Percentiles rank a stretch among this genome's conserved stretches.
phyloP scores from a whole-genome alignment of 92 coral and sea anemone species.

The Blastomussa wellsi region DNA sequence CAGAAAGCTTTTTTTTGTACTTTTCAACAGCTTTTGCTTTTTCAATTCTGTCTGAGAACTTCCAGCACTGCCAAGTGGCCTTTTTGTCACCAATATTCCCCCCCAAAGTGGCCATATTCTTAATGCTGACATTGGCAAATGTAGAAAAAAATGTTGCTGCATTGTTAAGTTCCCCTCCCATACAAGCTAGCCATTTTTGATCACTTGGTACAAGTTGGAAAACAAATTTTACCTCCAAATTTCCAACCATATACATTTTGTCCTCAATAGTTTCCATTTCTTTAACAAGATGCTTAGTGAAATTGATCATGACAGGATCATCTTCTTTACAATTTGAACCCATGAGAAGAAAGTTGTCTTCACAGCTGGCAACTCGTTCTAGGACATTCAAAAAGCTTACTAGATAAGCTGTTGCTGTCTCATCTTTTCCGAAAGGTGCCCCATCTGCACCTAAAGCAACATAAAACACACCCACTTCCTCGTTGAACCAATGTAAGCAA shows the following conservation, averaged over 20 bases:
- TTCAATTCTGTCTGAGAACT: conserved; percentile 29
- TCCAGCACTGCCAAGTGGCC: conserved; percentile 59
- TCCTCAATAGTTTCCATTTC: conserved; percentile 48
- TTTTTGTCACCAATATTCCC: conserved; percentile 38
- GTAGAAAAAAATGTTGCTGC: conserved; percentile 55
- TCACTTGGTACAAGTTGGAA: conserved; percentile 50
- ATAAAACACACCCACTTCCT: conserved; percentile 31
- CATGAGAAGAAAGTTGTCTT: too few species aligned
- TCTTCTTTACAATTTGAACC: conserved; percentile 61
- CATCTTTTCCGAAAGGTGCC: conserved; percentile 65
- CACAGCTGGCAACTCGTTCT: too few species aligned
- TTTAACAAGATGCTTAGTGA: conserved; percentile 47
- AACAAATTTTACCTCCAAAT: conserved; percentile 31
- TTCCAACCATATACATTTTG: conserved; percentile 34
- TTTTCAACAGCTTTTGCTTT: conserved; percentile 46
- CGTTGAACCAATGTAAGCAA: conserved; percentile 13
- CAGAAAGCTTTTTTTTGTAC: conserved; percentile 42
- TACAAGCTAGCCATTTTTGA: conserved; percentile 64
- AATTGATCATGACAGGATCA: conserved; percentile 50
- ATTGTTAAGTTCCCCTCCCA: conserved; percentile 56
- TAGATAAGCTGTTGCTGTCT: too few species aligned
- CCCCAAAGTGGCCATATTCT: conserved; percentile 26
- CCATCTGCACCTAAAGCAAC: conserved; percentile 57
- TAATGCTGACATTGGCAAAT: conserved; percentile 55
- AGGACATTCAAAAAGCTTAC: too few species aligned